These are phyloP conservation scores for Crypturellus undulatus DNA, from an alignment of 2,113 vertebrate species.

Conservation along the genomic window DNA sequence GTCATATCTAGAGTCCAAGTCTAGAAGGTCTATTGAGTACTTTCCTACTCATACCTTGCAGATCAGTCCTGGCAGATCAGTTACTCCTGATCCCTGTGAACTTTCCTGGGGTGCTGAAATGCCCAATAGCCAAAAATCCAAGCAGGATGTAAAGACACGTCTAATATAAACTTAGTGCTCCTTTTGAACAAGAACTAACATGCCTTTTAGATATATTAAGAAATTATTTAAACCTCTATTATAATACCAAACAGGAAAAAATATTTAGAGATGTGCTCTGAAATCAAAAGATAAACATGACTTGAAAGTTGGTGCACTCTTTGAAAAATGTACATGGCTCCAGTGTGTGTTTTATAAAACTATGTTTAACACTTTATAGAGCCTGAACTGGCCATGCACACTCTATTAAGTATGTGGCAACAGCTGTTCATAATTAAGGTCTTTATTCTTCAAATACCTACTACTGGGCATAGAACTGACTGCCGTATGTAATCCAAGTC, in stretches of 20 bases:
- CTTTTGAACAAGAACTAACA: neutral
- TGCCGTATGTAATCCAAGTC: constrained; percentile 45
- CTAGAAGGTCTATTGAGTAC: neutral
- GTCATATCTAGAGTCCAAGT: neutral
- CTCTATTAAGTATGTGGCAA: constrained; percentile 66
- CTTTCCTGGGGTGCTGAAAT: neutral
- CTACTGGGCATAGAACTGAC: constrained; percentile 46
- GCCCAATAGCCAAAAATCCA: neutral
- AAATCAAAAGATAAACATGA: neutral
- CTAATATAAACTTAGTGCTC: neutral
- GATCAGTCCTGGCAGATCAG: too few species aligned
- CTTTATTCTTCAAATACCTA: constrained; percentile 65
- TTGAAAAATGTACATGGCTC: constrained; percentile 29
- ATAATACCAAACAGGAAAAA: neutral
- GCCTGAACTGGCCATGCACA: constrained; percentile 45
- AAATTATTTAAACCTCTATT: neutral
- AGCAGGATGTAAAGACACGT: neutral
- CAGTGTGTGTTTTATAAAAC: constrained; percentile 35
- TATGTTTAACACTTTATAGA: constrained; percentile 59
- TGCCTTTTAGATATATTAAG: neutral
- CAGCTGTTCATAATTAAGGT: constrained; percentile 67
- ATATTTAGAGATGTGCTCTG: neutral
- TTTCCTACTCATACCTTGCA: neutral
- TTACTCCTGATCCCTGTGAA: neutral
- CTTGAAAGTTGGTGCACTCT: neutral